Evolutionary conservation across 2,113 vertebrate genomes (phyloP).

Genomic region (Enhydra lutris): DNA sequence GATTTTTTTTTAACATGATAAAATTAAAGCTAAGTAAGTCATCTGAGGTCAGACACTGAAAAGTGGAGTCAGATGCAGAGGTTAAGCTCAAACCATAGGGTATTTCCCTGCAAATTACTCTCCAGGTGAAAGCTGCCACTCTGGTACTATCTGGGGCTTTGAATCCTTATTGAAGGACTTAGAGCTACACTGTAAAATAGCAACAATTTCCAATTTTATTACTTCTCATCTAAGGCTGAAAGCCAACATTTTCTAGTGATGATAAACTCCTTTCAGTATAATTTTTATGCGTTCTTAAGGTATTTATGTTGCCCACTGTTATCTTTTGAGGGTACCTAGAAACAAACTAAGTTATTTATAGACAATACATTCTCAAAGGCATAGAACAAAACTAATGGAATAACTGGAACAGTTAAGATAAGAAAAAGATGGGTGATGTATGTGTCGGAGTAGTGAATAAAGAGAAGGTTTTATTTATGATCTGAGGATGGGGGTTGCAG

Average conservation of each 20-base stretch:
- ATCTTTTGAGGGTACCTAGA: background rate
- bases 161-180: background rate
- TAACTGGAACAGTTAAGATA: background rate
- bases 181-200: background rate
- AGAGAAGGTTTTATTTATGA: background rate
- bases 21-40: background rate
- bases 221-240: background rate
- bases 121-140: background rate
- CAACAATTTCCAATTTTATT: background rate
- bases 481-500: background rate
- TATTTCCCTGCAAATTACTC: background rate
- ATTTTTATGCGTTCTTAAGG: background rate
- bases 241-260: background rate
- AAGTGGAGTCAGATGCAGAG: background rate
- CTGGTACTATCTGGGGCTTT: background rate
- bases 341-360: background rate
- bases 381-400: background rate
- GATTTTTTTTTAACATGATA: background rate
- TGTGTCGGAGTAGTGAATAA: background rate
- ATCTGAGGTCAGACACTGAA: background rate
- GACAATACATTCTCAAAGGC: background rate
- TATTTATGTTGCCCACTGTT: background rate
- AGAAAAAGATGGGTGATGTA: background rate
- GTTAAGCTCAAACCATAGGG: background rate
- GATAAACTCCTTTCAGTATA: background rate